Conservation (phyloP, 2,888 invertebrate genomes). For the Tyria jacobaeae region DNA sequence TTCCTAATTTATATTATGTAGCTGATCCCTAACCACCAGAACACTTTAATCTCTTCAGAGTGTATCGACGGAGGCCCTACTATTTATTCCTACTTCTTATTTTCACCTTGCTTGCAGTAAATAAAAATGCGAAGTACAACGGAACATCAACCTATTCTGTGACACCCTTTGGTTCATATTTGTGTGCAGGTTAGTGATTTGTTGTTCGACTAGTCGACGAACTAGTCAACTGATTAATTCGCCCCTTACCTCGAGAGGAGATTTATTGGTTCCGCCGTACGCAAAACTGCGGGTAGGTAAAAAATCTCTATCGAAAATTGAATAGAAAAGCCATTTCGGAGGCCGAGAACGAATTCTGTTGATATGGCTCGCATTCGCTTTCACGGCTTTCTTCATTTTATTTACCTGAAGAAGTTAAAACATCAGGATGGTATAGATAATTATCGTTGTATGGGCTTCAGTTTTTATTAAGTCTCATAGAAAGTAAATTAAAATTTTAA, state of each 20-base stretch:
- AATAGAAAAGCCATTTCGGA: conserved; percentile 85
- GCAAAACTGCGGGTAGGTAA: conserved; percentile 86
- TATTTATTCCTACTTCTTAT: conserved; percentile 84
- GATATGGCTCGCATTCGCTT: conserved; percentile 72
- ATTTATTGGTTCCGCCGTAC: conserved; percentile 86
- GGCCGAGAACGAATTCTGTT: conserved; percentile 75
- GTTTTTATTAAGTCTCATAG: conserved; percentile 40
- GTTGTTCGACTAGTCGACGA: conserved; percentile 72
- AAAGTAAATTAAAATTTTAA: conserved; percentile 30
- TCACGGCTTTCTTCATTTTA: conserved; percentile 79
- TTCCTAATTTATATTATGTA: conserved; percentile 76
- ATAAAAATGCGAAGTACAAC: conserved; percentile 60
- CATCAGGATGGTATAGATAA: conserved; percentile 47
- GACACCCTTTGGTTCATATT: conserved; percentile 60
- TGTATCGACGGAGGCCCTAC: conserved; percentile 79
- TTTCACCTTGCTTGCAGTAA: conserved; percentile 81
- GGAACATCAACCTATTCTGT: conserved; percentile 58
- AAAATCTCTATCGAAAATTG: conserved; percentile 87
- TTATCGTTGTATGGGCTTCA: conserved; percentile 24
- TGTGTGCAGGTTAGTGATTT: conserved; percentile 45
- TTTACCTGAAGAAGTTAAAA: conserved; percentile 67
- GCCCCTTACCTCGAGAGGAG: conserved; percentile 84
- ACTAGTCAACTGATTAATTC: conserved; percentile 84
- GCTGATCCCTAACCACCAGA: conserved; percentile 62
- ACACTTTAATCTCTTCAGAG: conserved; percentile 84